These are phyloP conservation scores for Metacarcinus magister DNA, from an alignment of 2,888 invertebrate genomes.

Conservation along the genomic window DNA sequence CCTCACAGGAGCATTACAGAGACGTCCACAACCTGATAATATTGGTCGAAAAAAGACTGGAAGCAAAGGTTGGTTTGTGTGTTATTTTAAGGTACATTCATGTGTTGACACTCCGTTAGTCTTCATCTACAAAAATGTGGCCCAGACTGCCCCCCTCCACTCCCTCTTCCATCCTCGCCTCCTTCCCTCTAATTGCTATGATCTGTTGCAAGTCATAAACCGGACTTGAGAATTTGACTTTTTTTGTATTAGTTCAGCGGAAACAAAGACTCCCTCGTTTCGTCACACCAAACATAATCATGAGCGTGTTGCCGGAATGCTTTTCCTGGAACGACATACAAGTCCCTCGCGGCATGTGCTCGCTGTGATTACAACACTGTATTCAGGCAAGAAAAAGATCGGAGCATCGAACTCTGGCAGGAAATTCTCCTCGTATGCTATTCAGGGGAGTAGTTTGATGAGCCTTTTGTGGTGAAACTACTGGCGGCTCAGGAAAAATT, in stretches of 20 bases:
- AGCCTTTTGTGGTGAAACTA: background rate
- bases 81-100: background rate
- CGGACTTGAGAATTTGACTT: background rate
- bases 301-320: background rate
- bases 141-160: background rate
- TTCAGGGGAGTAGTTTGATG: slow-evolving; percentile 5
- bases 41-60: background rate
- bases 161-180: background rate
- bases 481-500: background rate
- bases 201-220: background rate
- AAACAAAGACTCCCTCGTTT: background rate
- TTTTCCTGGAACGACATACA: background rate
- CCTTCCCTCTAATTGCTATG: background rate
- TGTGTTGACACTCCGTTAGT: background rate
- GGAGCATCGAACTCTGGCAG: background rate
- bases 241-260: background rate
- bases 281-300: slow-evolving; percentile 2
- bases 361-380: slow-evolving; percentile 33
- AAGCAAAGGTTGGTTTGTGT: background rate
- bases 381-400: background rate
- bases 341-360: background rate
- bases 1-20: background rate
- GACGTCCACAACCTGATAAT: background rate
- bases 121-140: background rate
- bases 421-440: background rate